Percentiles rank a stretch among this genome's conserved stretches.
Conservation (phyloP, 2,888 invertebrate genomes). For the Thumatha senex region DNA sequence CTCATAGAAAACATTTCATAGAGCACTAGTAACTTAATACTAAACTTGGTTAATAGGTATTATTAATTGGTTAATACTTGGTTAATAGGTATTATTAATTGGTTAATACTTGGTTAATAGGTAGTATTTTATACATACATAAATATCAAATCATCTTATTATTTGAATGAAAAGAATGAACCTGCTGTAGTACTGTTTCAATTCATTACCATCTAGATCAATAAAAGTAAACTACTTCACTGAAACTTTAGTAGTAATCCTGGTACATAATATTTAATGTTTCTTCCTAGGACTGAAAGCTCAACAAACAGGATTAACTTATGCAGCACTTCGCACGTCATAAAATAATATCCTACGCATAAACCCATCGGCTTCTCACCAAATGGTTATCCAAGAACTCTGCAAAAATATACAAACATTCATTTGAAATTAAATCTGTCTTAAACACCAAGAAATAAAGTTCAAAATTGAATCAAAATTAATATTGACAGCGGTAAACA, state of each 20-base stretch:
- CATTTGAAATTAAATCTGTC: conserved; percentile 13
- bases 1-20: too few relatives aligned
- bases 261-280: conserved; percentile 7
- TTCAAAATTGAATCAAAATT: conserved; percentile 42
- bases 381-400: conserved; percentile 41
- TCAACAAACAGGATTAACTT: conserved; percentile 30
- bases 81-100: too few relatives aligned
- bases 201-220: background rate
- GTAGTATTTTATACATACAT: too few relatives aligned
- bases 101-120: too few relatives aligned
- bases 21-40: too few relatives aligned
- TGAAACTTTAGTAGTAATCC: conserved; percentile 4
- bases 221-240: conserved; percentile 6
- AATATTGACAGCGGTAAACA: conserved; percentile 49
- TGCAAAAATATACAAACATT: conserved; percentile 26
- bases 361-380: conserved; percentile 44
- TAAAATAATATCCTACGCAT: conserved; percentile 41
- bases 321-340: conserved; percentile 36
- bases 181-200: background rate
- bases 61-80: too few relatives aligned
- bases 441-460: conserved; percentile 30
- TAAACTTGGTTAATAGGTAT: too few relatives aligned
- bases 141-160: too few relatives aligned
- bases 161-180: background rate
- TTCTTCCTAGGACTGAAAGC: conserved; percentile 17